Percentiles rank a stretch among this genome's conserved stretches.
These are phyloP conservation scores for Girardia tigrina DNA, from an alignment of 2,888 invertebrate genomes.

Conservation along the genomic window DNA sequence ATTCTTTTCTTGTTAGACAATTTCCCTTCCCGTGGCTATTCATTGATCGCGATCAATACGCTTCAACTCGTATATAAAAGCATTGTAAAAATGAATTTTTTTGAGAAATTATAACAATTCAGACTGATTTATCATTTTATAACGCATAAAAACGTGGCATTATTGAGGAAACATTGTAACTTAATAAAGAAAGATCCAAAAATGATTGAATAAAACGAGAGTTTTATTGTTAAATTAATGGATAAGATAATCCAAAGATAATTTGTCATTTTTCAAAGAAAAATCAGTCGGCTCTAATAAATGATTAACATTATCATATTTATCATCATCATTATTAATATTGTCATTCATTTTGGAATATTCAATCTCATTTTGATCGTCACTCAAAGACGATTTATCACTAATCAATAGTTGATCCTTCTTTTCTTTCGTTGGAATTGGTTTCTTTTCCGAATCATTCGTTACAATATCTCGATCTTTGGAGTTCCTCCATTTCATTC, in stretches of 20 bases:
- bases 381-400: background rate
- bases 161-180: no score
- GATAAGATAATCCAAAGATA: background rate
- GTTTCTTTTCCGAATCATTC: background rate
- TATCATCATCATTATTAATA: no score
- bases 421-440: background rate
- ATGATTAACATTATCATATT: background rate
- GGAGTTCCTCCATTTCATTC: slow-evolving; percentile 97
- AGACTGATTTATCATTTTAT: no score
- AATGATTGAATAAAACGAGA: no score
- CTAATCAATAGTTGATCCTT: background rate
- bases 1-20: no score
- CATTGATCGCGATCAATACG: no score
- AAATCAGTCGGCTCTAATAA: background rate
- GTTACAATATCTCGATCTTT: slow-evolving; percentile 59
- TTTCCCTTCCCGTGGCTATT: no score
- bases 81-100: no score
- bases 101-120: no score
- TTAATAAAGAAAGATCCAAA: no score
- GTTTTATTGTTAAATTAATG: background rate
- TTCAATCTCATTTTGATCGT: background rate
- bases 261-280: background rate
- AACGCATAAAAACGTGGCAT: no score
- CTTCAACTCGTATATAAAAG: no score
- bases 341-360: background rate